Base-by-base conservation (phyloP, 2,888 invertebrate species). In the Parelbella ahira region DNA sequence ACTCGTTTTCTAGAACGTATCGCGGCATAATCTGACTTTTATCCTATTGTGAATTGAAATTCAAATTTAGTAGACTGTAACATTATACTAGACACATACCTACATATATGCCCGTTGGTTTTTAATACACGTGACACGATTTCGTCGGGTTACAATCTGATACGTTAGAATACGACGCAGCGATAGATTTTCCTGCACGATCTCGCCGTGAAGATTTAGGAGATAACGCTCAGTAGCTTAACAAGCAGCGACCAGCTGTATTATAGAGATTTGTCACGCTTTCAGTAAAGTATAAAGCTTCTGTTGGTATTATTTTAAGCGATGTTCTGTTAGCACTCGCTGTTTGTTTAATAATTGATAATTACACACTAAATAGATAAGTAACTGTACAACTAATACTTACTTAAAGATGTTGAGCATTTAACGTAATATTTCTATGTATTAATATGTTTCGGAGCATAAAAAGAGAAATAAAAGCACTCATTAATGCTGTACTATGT, bases 61-160 rank as follows among this genome's bases (percentile, higher is more conserved):
- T 53, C 42, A 51, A 54, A 50, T 51, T 41, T 33, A 27, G 33
- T 27, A 15, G 29, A 41, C 47, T 48, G 41, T 28, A 28, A 34
- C 18, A 34, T 42, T 15, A 42, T 24, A 29, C 36, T 32, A 34
- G 33, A 30, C 15, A 15, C 2, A 15, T 2, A 15, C 15, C 2
- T 15, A 2, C 32, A 23, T 43, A 37, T 43, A 37, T 9, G 19
- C n/a, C n/a, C n/a, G 36, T 23, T 18, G 32, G 37, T 60, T 65
- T 61, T 74, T 74, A 76, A 76, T 77, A 66, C 71, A 49, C 63
- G 45, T 56, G 53, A 62, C 79, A 80, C 78, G 80, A 77, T 58
- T 72, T 68, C 50, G 58, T 56, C 49, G 53, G 48, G 51, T 54
- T 45, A 63, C 62, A 62, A 76, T 72, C 69, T 69, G 68, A 75